phyloP scores from a whole-genome alignment of 2,888 invertebrate species.

The Lepidocyrtoides sp. region DNA sequence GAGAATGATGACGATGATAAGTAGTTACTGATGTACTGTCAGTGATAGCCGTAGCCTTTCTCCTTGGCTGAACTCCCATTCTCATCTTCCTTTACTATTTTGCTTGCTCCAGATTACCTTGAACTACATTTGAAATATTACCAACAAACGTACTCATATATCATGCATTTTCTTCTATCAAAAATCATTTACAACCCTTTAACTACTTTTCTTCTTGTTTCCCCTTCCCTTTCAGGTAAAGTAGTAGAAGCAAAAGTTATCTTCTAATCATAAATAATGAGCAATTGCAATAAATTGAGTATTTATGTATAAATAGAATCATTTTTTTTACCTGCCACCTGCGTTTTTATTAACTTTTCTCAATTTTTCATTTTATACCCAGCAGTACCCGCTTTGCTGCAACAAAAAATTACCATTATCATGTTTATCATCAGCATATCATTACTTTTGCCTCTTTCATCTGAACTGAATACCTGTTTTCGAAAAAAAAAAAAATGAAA shows the following conservation, averaged over 20 bases:
- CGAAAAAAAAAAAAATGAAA: not conserved
- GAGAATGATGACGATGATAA: not conserved
- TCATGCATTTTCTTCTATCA: not conserved
- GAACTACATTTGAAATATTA: slow-evolving; percentile 59
- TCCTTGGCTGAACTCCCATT: slow-evolving; percentile 1
- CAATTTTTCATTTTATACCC: too few relatives aligned
- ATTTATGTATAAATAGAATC: not conserved
- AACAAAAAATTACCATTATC: not conserved
- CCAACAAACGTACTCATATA: not conserved
- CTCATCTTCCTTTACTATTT: not conserved
- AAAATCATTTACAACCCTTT: not conserved
- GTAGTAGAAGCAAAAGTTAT: not conserved
- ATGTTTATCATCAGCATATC: not conserved
- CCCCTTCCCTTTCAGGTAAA: slow-evolving; percentile 41
- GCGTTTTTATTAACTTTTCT: too few relatives aligned
- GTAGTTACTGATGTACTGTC: too few relatives aligned
- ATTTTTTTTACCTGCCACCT: not conserved
- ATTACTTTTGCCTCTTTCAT: slow-evolving; percentile 20
- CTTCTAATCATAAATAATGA: too few relatives aligned
- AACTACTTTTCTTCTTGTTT: not conserved
- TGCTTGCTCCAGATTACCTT: slow-evolving; percentile 77
- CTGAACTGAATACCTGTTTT: not conserved
- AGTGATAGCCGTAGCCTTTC: not conserved
- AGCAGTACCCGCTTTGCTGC: not conserved
- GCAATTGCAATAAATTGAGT: not conserved